Base-by-base conservation (phyloP, 2,113 vertebrate species). In the Recurvirostra avosetta region DNA sequence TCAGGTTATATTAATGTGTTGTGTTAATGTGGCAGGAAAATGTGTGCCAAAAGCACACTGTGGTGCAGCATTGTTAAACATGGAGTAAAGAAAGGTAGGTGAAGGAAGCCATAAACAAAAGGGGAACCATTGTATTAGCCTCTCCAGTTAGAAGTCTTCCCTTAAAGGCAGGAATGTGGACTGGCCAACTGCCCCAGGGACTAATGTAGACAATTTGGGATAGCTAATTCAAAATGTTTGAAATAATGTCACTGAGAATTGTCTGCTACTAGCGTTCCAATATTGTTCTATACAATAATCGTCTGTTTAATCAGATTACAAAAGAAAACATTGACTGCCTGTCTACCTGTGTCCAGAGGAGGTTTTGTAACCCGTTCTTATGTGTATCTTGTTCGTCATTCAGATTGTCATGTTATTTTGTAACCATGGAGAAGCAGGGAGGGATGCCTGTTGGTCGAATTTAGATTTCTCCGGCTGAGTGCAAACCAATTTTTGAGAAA, bases 401-500 rank as follows among this genome's bases (percentile, higher is more conserved):
- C 76, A 92, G 89, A 76, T 96, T 95, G 91, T 95, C 90, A 80
- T 96, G 94, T 96, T 94, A 94, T 85, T 94, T 96, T 95, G 96
- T 96, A 97, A 96, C 97, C 95, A 96, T 95, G 96, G 96, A 97
- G 94, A 95, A 92, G 94, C 73, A 91, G 89, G 73, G 76, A 95
- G 86, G 79, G 73, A 72, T 92, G 94, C 76, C 92, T 97, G 59
- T 94, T 95, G 95, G 94, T 87, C 55, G 74, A 97, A 97, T 97
- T 97, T 97, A 94, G 86, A 94, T 97, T 95, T 96, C 97, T 96
- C 68, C 89, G 91, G 94, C 92, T 97, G 95, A 95, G 92, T 96
- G 94, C 95, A 97, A 96, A 97, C 91, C 94, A 97, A 94, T 97
- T 95, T 97, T 97, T 94, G 86, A 96, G 92, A 96, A 95, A 97